A percentile compares a stretch with the other conserved stretches of the same genome.
These are phyloP conservation scores for Macroramphosus scolopax DNA, from an alignment of 2,797 vertebrate genomes.

Conservation along the genomic window DNA sequence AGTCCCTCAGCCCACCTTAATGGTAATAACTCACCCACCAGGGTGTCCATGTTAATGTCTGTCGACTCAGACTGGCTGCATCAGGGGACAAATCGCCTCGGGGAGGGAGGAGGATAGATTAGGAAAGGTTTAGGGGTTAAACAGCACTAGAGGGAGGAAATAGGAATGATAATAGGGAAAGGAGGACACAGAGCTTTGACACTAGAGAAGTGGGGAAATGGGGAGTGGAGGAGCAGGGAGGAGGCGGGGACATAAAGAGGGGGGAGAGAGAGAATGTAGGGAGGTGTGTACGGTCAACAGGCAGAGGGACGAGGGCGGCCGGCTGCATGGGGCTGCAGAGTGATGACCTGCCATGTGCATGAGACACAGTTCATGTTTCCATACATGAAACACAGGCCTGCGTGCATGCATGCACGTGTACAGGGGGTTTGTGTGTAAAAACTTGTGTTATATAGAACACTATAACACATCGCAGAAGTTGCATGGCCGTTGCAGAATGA, in stretches of 20 bases:
- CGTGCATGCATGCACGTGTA: no score
- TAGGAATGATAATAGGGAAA: slow-evolving; percentile 14
- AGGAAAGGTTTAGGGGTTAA: slow-evolving; percentile 30
- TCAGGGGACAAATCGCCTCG: slow-evolving; percentile 3
- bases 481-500: no score
- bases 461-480: no score
- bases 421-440: no score
- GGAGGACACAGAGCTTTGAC: slow-evolving; percentile 11
- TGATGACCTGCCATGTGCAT: slow-evolving; percentile 40
- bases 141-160: slow-evolving; percentile 10
- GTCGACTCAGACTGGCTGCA: slow-evolving; percentile 22
- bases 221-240: slow-evolving; percentile 17
- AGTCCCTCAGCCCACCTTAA: slow-evolving; percentile 9
- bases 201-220: slow-evolving; percentile 6
- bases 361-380: slow-evolving; percentile 49
- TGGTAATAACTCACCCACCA: slow-evolving; percentile 24
- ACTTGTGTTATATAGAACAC: no score
- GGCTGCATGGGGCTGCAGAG: slow-evolving; percentile 17
- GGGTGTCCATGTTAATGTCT: slow-evolving; percentile 22
- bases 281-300: slow-evolving; percentile 36
- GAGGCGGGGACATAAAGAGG: slow-evolving; percentile 12
- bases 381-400: slow-evolving; percentile 23
- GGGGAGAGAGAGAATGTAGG: slow-evolving; percentile 9
- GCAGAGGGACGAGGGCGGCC: slow-evolving; percentile 35
- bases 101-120: slow-evolving; percentile 11